A percentile compares a stretch with the other conserved stretches of the same genome.
Conservation (phyloP, 1,140 invertebrate species). For the Oppia nitens region DNA sequence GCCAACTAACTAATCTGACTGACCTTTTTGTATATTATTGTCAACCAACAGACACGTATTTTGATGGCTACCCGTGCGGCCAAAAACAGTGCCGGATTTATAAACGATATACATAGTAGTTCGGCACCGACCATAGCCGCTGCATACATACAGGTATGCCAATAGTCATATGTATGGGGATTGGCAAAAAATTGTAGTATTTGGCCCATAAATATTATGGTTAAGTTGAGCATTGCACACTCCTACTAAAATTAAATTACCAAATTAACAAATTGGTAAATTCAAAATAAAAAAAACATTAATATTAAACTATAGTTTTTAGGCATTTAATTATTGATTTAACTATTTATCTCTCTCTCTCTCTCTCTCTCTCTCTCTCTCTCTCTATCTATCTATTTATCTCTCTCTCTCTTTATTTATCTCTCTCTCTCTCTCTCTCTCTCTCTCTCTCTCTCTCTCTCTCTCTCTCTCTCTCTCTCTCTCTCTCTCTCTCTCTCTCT, state of each 20-base stretch:
- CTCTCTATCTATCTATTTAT: no score
- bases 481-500: no score
- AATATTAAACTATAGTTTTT: no score
- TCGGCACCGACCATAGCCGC: conserved; percentile 9
- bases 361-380: no score
- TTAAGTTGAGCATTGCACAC: not conserved
- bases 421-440: no score
- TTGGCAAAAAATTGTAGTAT: conserved; percentile 10
- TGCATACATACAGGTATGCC: conserved; percentile 1
- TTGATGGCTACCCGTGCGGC: conserved; percentile 6
- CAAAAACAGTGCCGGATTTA: conserved; percentile 8
- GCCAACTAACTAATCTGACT: no score
- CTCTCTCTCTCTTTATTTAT: no score
- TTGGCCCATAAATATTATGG: conserved; percentile 2
- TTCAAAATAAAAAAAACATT: no score
- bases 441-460: no score
- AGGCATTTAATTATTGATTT: no score
- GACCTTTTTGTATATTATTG: conserved; percentile 12
- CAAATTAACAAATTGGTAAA: not conserved
- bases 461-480: no score
- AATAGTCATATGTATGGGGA: not conserved
- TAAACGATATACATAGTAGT: not conserved
- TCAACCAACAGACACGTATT: not conserved
- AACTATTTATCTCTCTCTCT: no score
- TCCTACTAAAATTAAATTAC: conserved; percentile 10